Evolutionary conservation across 2,888 invertebrate species (phyloP), one percentile per base, ranked within the genome.

Genomic region (Candidula unifasciata): DNA sequence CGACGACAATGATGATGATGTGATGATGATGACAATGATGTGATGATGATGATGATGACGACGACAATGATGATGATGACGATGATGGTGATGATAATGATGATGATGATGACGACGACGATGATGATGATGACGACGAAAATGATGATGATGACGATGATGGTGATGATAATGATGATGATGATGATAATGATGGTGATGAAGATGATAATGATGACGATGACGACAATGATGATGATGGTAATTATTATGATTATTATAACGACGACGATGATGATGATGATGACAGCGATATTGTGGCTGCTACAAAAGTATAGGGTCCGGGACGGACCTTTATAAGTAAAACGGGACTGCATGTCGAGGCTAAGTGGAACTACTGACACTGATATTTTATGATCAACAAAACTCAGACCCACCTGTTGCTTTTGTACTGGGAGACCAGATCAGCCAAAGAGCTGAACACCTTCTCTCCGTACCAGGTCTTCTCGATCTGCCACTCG

Each of bases 381-480:
- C 1, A 3, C 6, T 24, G 27, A 64, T 27, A n/a, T n/a, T n/a
- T n/a, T 2, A 27, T n/a, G 5, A 27, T n/a, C 44, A 44, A 1
- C 13, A 44, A 44, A 44, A 10, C 6, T 10, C 44, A 10, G 13
- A 44, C 44, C 30, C 13, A 81, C 81, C 35, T 81, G 64, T 79
- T 52, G 35, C 33, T 68, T 30, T 84, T 76, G 78, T 89, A 89
- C 10, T 87, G 84, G 0, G 54, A 33, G 18, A 80, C 83, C 21
- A 90, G 87, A 21, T 89, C 87, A 5, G 84, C 86, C 0, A 90
- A 37, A 10, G 86, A 83, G 30, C 85, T 35, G 80, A 88, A 90
- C 52, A 84, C 66, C 44, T 88, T 79, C 6, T 86, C 87, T 24
- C 87, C 85, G 84, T 90, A 91, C 83, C 83, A 88, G 1, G 90